Base-by-base conservation (phyloP, 2,113 vertebrate species). In the Cygnus buccinator region DNA sequence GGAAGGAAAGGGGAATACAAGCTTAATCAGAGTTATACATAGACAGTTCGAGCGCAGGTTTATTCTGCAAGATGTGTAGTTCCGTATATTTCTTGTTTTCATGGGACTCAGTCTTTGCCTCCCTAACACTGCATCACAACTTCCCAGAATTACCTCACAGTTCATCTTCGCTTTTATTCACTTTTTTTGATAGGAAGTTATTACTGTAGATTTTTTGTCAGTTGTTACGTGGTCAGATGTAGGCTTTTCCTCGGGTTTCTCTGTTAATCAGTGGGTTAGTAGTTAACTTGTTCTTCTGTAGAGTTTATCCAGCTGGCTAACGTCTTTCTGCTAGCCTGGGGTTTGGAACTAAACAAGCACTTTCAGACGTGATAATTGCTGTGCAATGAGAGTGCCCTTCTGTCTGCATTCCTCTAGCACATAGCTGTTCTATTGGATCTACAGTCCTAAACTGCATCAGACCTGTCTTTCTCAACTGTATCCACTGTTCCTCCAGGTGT, bases 101-200 rank as follows among this genome's bases (percentile, higher is more conserved):
- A 13, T 10, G 20, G 14, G n/a, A 13, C n/a, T 83, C 2, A 3
- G 43, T 80, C 14, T 33, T 63, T 46, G 8, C 13, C 43, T 57
- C 1, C 3, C 11, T 35, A 52, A 23, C 20, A 26, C 12, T 2
- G 2, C 2, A 21, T 43, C 10, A 13, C 1, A 3, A 7, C 52
- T 25, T 77, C 39, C 26, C 4, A 1, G 12, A 54, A 37, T 62
- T 73, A 29, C 62, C 74, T 65, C 66, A 15, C 5, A 50, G 22
- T 13, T 90, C 9, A 1, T n/a, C 21, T 76, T 57, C 43, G 46
- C 26, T 81, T 72, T 57, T 57, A 43, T 57, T 63, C 6, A 22
- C 29, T 80, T 39, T 8, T 15, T 74, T 21, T 61, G 52, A 11
- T 62, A 44, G 39, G 33, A 43, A 61, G 28, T 43, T 76, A 18